Evolutionary conservation across 2,113 vertebrate species (phyloP).

Genomic region (Miniopterus natalensis): DNA sequence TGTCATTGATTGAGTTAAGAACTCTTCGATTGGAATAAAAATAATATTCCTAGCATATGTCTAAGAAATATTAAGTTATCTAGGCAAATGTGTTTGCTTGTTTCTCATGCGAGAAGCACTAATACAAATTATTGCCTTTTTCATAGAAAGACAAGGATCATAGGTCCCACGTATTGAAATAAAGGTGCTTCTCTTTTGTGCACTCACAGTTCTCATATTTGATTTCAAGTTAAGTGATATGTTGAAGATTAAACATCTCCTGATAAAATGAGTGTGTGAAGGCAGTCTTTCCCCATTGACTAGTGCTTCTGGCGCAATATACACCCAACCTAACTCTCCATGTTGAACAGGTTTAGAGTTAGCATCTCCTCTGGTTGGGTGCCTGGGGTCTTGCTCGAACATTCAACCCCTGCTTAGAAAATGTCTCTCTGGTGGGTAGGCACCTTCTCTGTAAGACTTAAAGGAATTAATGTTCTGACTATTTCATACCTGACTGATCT

Average conservation of each 20-base stretch:
- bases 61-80: slow-evolving; percentile 63
- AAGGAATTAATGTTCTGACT: slow-evolving; percentile 1
- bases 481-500: not conserved
- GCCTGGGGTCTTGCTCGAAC: not conserved
- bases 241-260: not conserved
- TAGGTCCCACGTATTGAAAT: not conserved
- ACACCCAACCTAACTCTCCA: not conserved
- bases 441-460: not conserved
- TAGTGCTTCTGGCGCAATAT: no score
- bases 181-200: not conserved
- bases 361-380: not conserved
- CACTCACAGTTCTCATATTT: not conserved
- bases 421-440: not conserved
- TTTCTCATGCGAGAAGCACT: slow-evolving; percentile 32
- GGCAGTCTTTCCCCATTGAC: not conserved
- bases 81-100: slow-evolving; percentile 24
- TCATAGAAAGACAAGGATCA: not conserved
- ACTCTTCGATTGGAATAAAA: slow-evolving; percentile 54
- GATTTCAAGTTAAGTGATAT: slow-evolving; percentile 27
- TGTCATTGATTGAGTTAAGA: slow-evolving; percentile 51
- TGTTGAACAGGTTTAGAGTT: not conserved
- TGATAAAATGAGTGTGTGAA: not conserved
- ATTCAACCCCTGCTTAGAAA: not conserved
- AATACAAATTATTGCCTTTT: slow-evolving; percentile 22
- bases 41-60: slow-evolving; percentile 45